A percentile compares a stretch with the other conserved stretches of the same genome.
Evolutionary conservation across 1,140 invertebrate species (phyloP).

Genomic region (Helicorthomorpha holstii): DNA sequence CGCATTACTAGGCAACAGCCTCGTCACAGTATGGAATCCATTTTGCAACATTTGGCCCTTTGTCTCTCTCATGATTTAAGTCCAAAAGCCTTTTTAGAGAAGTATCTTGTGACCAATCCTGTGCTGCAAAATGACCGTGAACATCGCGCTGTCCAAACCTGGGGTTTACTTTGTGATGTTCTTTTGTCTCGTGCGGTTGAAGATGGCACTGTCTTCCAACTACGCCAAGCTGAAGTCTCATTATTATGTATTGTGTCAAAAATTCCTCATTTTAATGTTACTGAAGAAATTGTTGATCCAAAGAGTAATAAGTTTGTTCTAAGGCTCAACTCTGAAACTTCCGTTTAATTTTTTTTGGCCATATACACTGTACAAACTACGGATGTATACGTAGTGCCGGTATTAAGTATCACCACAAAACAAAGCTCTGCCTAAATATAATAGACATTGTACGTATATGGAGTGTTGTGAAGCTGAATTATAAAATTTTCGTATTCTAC

Average conservation of each 20-base stretch:
- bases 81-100: constrained; percentile 82
- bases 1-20: constrained; percentile 88
- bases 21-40: constrained; percentile 80
- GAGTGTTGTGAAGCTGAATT: too few relatives aligned
- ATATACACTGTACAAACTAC: background rate
- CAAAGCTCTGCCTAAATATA: too few relatives aligned
- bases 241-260: constrained; percentile 66
- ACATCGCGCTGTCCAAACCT: constrained; percentile 55
- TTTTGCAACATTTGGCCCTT: constrained; percentile 64
- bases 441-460: too few relatives aligned
- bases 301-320: constrained; percentile 91
- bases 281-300: constrained; percentile 87
- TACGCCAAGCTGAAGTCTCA: constrained; percentile 83
- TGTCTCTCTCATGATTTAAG: constrained; percentile 84
- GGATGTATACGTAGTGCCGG: too few relatives aligned
- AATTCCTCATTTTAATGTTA: constrained; percentile 81
- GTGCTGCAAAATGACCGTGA: constrained; percentile 40
- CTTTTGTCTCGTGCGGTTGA: constrained; percentile 60
- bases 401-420: too few relatives aligned
- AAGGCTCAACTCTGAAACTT: constrained; percentile 87
- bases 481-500: too few relatives aligned
- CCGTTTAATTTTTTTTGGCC: constrained; percentile 57
- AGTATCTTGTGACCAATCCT: constrained; percentile 58
- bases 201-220: constrained; percentile 65
- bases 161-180: constrained; percentile 84